Evolutionary conservation across 2,797 vertebrate species (phyloP), one percentile per base, ranked within the genome.

Genomic region (Siniperca scherzeri): DNA sequence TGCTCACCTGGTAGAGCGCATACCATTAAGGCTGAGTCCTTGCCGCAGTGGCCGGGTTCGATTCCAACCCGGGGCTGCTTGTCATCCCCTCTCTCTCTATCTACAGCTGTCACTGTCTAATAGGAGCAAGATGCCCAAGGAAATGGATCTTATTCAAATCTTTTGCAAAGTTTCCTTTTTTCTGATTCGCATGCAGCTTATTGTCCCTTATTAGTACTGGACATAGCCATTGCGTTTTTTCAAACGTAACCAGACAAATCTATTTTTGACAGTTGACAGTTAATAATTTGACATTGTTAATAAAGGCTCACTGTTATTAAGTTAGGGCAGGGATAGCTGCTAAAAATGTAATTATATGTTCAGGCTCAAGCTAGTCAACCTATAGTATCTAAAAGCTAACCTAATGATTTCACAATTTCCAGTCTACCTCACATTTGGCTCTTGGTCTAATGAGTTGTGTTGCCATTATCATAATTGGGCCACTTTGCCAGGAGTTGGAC

Each of bases 381-480:
- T 11, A 13, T 57, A 36, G 36, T 36, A 36, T 36, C 1, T 36
- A 48, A 69, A 52, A 65, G 46, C n/a, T 13, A 50, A 9, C 22
- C 11, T 48, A 11, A 52, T 74, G 1, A 44, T 36, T 12, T 64
- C 2, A 48, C 52, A 5, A 38, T 70, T 12, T 4, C 44, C 44
- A 11, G 2, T 38, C 33, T 57, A 3, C 16, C 1, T 50, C 30
- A 40, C 52, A 27, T 81, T 68, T 52, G 30, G 70, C 44, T 19
- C 25, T 7, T 27, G 17, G 16, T 74, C 19, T 66, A 70, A 52
- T 81, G 62, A 83, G 42, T 48, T 62, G 14, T 65, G 74, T 80
- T 81, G 67, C 70, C 67, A 69, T 72, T 52, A 11, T 77, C 33
- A 33, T 59, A 85, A 85, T 22, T 83, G 61, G 80, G 74, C 52